These are phyloP conservation scores for Drosophila recens DNA, from an alignment of 2,888 invertebrate genomes.

Conservation along the genomic window DNA sequence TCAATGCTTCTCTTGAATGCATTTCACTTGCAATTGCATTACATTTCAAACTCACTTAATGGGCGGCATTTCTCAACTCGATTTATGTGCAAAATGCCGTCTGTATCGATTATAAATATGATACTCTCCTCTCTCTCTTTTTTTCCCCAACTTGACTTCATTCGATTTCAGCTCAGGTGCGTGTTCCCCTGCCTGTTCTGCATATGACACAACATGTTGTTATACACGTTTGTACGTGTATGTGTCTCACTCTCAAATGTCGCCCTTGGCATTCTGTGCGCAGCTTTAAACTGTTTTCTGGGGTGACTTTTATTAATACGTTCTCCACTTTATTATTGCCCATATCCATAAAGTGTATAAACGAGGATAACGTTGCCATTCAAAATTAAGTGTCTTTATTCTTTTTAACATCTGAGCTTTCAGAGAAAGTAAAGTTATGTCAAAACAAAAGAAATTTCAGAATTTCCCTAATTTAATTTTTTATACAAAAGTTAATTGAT, in stretches of 20 bases:
- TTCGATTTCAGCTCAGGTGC: constrained; percentile 51
- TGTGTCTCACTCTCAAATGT: constrained; percentile 18
- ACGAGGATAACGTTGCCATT: neutral
- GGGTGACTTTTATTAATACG: constrained; percentile 47
- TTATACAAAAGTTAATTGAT: too few relatives aligned
- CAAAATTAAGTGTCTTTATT: neutral
- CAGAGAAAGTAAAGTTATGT: neutral
- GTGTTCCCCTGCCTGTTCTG: constrained; percentile 12
- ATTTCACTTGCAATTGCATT: constrained; percentile 34
- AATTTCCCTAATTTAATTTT: too few relatives aligned
- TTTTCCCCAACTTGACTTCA: neutral
- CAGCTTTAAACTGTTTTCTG: constrained; percentile 27
- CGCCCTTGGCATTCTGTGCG: constrained; percentile 28
- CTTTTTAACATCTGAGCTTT: neutral
- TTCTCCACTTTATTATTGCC: constrained; percentile 17
- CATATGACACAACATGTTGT: constrained; percentile 20
- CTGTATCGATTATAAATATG: constrained; percentile 59
- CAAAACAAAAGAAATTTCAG: constrained; percentile 1
- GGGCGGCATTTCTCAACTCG: constrained; percentile 44
- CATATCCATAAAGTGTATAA: neutral
- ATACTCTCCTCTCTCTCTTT: constrained; percentile 5
- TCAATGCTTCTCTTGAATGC: constrained; percentile 42
- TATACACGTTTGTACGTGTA: constrained; percentile 13
- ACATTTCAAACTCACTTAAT: constrained; percentile 15
- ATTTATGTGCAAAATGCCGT: constrained; percentile 25